These are phyloP conservation scores for Triplophysa yarkandensis DNA, from an alignment of 2,797 vertebrate species.

Conservation along the genomic window DNA sequence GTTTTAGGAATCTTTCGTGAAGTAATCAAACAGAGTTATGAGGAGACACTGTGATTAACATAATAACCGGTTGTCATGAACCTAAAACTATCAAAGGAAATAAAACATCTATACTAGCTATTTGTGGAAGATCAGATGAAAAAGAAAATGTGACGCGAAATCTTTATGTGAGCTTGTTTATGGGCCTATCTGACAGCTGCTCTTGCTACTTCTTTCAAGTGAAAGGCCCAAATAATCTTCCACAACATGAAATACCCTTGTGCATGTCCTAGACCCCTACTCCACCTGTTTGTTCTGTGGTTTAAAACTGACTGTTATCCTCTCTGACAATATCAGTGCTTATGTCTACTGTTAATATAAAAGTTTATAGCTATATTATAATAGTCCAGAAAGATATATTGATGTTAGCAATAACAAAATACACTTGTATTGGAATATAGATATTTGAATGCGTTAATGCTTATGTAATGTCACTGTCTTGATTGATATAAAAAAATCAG, in stretches of 20 bases:
- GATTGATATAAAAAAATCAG: constrained; percentile 35
- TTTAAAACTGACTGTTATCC: constrained; percentile 75
- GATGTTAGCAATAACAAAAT: constrained; percentile 79
- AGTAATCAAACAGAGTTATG: constrained; percentile 51
- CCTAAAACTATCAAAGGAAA: constrained; percentile 59
- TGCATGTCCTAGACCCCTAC: constrained; percentile 70
- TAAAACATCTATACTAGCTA: constrained; percentile 49
- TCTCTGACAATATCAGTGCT: constrained; percentile 65
- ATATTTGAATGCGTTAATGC: constrained; percentile 73
- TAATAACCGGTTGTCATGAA: constrained; percentile 57
- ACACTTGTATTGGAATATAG: constrained; percentile 69
- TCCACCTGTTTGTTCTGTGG: constrained; percentile 58
- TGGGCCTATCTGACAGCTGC: constrained; percentile 63
- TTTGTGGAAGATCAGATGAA: constrained; percentile 48
- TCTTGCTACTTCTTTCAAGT: constrained; percentile 63
- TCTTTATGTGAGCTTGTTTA: constrained; percentile 53
- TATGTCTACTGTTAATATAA: constrained; percentile 59
- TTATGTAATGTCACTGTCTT: constrained; percentile 55
- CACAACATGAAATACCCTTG: constrained; percentile 54
- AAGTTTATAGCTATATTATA: constrained; percentile 48
- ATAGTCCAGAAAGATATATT: constrained; percentile 69
- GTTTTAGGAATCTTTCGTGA: constrained; percentile 57
- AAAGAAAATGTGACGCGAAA: constrained; percentile 61
- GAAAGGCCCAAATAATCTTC: constrained; percentile 52
- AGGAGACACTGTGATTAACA: constrained; percentile 49